Evolutionary conservation across 2,888 invertebrate genomes (phyloP), one percentile per base, ranked within the genome.

Genomic region (Trichopria drosophilae): DNA sequence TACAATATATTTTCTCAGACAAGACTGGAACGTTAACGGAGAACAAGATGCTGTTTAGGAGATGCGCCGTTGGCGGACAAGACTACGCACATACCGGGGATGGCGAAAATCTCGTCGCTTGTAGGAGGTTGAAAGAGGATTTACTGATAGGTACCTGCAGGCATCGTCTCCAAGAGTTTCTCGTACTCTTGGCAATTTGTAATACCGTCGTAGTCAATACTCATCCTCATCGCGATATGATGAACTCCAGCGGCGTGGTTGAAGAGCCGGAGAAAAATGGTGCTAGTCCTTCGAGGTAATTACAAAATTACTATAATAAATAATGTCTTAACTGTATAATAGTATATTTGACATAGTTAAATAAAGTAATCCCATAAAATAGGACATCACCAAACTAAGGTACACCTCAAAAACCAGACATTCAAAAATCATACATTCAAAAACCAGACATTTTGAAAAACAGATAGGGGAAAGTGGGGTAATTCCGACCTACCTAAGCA

Each of bases 11-110:
- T 58, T 97, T 98, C 78, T 93, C 93, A 7, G 98, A 98, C 75
- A 98, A 98, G 78, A 98, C 98, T 1, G 98, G 98, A 5, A 98
- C 98, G 2, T 78, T 98, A 48, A 98, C 98, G 1, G 96, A 97
- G 77, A 98, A 98, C 76, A 88, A 93, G 76, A 98, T 98, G 97
- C 84, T 95, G 68, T 98, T 98, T 77, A 84, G 93, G 48, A 82
- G 90, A 39, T 97, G 96, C 71, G 86, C 90, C 3, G 87, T 97
- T 19, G 88, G 85, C 18, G 96, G 94, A 0, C 83, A 87, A 29
- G 94, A 97, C 76, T 97, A 93, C 71, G 87, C 88, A 68, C 93
- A 93, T 72, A 84, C 85, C 1, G 82, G 87, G 19, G 82, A 88
- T 5, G 67, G 68, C 10, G 85, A 87, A 55, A 82, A 84, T 65